phyloP scores from a whole-genome alignment of 2,797 vertebrate genomes.

The Pelodytes ibericus region DNA sequence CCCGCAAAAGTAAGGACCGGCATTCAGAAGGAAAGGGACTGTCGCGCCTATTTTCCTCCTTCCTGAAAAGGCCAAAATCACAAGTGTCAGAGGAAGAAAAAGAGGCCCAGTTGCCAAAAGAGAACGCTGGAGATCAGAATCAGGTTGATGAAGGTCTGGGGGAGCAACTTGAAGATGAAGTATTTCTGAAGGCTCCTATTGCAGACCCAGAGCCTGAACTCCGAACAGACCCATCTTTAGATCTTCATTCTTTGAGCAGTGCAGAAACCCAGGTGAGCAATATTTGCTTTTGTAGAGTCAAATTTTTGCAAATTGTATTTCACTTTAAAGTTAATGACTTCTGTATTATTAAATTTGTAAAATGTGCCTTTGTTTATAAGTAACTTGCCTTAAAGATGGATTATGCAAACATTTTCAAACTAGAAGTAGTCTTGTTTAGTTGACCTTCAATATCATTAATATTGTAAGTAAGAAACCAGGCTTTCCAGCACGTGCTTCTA shows the following conservation, averaged over 20 bases:
- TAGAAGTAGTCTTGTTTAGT: no score
- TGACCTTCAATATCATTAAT: no score
- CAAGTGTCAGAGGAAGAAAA: slow-evolving; percentile 84
- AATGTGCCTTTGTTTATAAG: not conserved
- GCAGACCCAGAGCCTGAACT: slow-evolving; percentile 95
- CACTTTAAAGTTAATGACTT: no score
- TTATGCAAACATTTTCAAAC: no score
- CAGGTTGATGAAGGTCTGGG: slow-evolving; percentile 68
- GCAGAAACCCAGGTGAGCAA: slow-evolving; percentile 87
- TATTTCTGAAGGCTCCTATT: slow-evolving; percentile 91
- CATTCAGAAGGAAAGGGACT: slow-evolving; percentile 82
- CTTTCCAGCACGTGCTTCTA: no score
- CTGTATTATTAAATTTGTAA: no score
- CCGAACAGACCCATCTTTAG: slow-evolving; percentile 85
- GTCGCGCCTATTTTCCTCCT: slow-evolving; percentile 90
- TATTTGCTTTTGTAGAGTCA: no score
- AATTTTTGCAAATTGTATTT: no score
- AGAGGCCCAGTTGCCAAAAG: slow-evolving; percentile 73
- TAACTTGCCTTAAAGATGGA: no score
- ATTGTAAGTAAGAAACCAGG: no score
- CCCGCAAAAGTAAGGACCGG: slow-evolving; percentile 75
- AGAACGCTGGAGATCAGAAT: slow-evolving; percentile 67
- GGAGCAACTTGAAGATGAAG: slow-evolving; percentile 69
- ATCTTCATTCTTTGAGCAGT: slow-evolving; percentile 93
- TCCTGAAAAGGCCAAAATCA: slow-evolving; percentile 89